A percentile compares a stretch with the other conserved stretches of the same genome.
Conservation (phyloP, 2,888 invertebrate genomes). For the Drosophila fulvimacula region DNA sequence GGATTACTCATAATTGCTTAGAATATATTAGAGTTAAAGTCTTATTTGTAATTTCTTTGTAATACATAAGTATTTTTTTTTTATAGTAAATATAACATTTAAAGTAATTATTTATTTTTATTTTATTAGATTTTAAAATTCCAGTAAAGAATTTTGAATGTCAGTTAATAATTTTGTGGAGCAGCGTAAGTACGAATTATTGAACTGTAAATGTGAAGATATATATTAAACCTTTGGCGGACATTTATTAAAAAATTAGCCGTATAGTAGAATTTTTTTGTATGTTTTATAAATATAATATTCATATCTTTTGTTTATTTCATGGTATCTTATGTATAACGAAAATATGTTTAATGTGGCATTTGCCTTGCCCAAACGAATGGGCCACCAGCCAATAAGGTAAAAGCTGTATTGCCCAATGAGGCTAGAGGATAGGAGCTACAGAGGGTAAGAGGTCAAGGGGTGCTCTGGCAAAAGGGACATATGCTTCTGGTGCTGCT, state of each 20-base stretch:
- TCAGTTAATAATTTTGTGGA: no score
- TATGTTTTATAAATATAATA: no score
- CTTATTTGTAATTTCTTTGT: background rate
- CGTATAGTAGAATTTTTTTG: no score
- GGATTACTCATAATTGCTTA: background rate
- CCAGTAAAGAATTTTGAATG: no score
- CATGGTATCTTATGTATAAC: background rate
- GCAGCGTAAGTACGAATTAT: no score
- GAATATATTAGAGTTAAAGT: background rate
- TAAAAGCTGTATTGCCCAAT: slow-evolving; percentile 13
- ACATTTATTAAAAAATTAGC: no score
- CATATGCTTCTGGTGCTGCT: slow-evolving; percentile 20
- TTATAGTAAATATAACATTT: no score
- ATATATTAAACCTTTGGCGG: no score
- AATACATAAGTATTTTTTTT: no score
- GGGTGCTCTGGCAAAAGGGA: slow-evolving; percentile 22
- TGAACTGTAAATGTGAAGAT: no score
- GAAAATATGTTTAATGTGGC: background rate
- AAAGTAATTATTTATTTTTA: no score
- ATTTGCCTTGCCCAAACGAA: slow-evolving; percentile 4
- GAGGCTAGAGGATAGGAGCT: slow-evolving; percentile 3
- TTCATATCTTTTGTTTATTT: background rate
- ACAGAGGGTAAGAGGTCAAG: background rate
- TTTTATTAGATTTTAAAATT: no score
- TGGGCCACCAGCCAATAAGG: slow-evolving; percentile 42